Conservation (phyloP, 2,888 invertebrate genomes). For the Tortrix viridana region DNA sequence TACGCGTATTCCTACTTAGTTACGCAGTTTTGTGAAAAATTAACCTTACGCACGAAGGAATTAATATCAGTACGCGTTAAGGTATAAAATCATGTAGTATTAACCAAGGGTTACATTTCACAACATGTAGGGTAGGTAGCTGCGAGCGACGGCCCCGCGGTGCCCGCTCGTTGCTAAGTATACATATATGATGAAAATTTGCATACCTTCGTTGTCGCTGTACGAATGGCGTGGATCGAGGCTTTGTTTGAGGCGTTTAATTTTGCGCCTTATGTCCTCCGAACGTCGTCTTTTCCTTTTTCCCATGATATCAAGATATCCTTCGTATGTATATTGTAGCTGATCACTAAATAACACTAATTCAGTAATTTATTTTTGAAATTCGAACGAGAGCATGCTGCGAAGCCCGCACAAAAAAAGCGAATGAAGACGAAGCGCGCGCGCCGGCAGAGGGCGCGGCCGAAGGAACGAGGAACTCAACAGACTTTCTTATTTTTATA, state of each 20-base stretch:
- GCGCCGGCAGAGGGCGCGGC: no score
- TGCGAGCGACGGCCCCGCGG: background rate
- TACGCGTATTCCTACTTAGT: no score
- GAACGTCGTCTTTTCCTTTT: background rate
- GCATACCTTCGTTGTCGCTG: background rate
- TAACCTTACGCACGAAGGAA: background rate
- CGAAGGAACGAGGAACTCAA: no score
- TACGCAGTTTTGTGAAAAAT: no score
- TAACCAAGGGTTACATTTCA: background rate
- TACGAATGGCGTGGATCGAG: background rate
- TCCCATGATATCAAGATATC: background rate
- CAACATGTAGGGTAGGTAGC: background rate
- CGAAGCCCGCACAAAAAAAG: no score
- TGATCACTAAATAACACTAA: background rate
- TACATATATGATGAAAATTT: background rate
- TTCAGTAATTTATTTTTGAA: no score
- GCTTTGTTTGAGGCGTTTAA: constrained; percentile 2
- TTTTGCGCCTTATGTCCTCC: background rate
- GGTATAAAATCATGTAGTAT: background rate
- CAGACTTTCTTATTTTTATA: no score
- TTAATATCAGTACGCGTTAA: background rate
- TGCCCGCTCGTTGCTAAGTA: background rate
- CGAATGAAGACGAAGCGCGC: no score
- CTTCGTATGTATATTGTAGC: background rate
- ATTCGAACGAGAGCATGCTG: no score